Evolutionary conservation across 2,797 vertebrate genomes (phyloP), one percentile per base, ranked within the genome.

Genomic region (Vespertilio murinus): DNA sequence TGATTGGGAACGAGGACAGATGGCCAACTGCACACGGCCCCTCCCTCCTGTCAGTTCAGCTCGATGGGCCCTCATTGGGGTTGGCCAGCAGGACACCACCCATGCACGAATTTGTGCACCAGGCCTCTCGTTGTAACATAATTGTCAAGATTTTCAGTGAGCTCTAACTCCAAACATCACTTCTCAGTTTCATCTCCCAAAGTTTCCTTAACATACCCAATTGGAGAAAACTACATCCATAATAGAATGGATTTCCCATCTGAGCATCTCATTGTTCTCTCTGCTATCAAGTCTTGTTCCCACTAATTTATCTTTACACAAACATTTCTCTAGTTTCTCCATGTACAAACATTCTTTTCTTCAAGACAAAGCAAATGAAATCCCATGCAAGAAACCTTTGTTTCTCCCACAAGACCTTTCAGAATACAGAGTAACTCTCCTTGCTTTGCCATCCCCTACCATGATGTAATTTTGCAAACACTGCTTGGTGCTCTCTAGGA

Each of bases 1-100:
- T 2, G 0, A 14, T 13, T 0, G 2, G 56, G 56, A 25, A 30
- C 0, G 0, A 8, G 1, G 54, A 56, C 22, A 8, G 25, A 8
- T 11, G 2, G 25, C 56, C 56, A 13, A 59, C 56, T 1, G 4
- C 56, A 25, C 25, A 59, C 56, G 3, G 56, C 56, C 56, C 56
- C 25, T 28, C 25, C 25, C 56, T 59, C 56, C 25, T 28, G 5
- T 59, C 11, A 13, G 25, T 25, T 28, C 25, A 2, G 25, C 25
- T 25, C 2, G 0, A 59, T 59, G 25, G 25, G 56, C 5, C 25
- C 56, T 11, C 56, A 59, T 28, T 2, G 0, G 56, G 25, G 56
- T 2, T 4, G 25, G 25, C 56, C 56, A 28, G 56, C 56, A 5
- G 0, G 25, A 59, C 11, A 11, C 56, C 11, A 59, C 1, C 56